Conservation (phyloP, 2,113 vertebrate species). For the Pelmatolapia mariae region DNA sequence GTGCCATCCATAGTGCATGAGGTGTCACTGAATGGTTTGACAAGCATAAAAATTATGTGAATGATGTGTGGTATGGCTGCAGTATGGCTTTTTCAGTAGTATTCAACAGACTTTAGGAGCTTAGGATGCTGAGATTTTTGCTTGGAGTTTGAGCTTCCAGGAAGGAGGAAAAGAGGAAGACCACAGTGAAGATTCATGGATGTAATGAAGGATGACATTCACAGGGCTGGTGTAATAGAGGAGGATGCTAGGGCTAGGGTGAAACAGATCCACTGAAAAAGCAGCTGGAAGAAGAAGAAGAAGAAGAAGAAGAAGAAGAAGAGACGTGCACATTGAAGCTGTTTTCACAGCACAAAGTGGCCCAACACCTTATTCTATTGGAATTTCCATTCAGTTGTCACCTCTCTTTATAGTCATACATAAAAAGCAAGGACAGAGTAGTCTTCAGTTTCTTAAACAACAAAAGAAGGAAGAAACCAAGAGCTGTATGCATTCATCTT, state of each 20-base stretch:
- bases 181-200: neutral
- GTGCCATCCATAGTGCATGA: neutral
- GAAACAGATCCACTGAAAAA: neutral
- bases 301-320: neutral
- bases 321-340: neutral
- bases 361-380: neutral
- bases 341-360: neutral
- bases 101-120: neutral
- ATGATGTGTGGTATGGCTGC: neutral
- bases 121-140: neutral
- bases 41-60: neutral
- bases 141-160: neutral
- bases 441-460: neutral
- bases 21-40: neutral
- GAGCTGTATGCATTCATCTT: neutral
- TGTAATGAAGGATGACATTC: neutral
- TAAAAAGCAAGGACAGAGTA: neutral
- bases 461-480: neutral
- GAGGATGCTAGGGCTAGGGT: neutral
- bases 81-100: neutral
- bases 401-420: neutral
- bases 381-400: neutral
- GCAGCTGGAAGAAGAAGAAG: neutral
- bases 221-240: neutral
- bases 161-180: neutral